phyloP scores from a whole-genome alignment of 1,140 invertebrate species.

The Acromyrmex charruanus region DNA sequence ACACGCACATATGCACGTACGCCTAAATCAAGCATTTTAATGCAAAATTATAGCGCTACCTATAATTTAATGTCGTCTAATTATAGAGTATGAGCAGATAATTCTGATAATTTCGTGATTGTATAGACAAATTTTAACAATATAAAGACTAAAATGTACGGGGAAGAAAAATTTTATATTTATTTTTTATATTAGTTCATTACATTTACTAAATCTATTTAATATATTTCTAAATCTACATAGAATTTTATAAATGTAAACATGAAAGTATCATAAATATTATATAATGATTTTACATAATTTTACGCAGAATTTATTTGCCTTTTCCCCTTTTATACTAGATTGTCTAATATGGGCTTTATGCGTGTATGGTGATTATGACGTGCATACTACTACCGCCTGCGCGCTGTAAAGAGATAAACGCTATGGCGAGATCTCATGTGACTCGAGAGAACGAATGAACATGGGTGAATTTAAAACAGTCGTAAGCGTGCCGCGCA shows the following conservation, averaged over 20 bases:
- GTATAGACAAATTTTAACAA: not conserved
- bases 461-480: constrained; percentile 75
- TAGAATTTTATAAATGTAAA: not conserved
- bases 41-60: not conserved
- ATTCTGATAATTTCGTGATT: not conserved
- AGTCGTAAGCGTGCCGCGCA: constrained; percentile 76
- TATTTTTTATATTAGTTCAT: not conserved
- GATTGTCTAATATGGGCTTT: constrained; percentile 29
- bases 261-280: not conserved
- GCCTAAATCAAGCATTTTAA: not conserved
- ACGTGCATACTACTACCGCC: constrained; percentile 74
- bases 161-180: not conserved
- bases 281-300: not conserved
- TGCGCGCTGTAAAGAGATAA: constrained; percentile 78
- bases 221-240: not conserved
- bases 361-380: constrained; percentile 21
- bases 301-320: not conserved
- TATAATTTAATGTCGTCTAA: not conserved
- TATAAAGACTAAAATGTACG: too few relatives aligned
- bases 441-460: constrained; percentile 66
- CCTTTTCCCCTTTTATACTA: not conserved
- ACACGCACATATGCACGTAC: too few relatives aligned
- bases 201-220: not conserved
- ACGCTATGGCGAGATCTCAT: constrained; percentile 79
- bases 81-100: not conserved